Evolutionary conservation across 2,888 invertebrate species (phyloP), one percentile per base, ranked within the genome.

Genomic region (Eilema depressum): DNA sequence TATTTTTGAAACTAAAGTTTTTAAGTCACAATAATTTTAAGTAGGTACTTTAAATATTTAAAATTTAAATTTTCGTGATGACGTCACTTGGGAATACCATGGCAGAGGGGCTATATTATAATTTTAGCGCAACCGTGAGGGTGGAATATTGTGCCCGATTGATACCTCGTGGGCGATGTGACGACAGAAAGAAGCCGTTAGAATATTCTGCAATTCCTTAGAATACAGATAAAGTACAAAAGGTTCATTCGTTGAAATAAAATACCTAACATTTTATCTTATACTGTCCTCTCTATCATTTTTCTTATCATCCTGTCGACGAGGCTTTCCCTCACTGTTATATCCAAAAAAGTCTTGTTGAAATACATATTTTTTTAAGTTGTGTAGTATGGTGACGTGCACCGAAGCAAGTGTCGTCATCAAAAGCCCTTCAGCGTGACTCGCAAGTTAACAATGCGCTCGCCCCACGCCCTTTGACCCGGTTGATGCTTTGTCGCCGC

Each of bases 391-490:
- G 68, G 83, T 82, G 79, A 80, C 82, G 78, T 80, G 82, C 79
- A 81, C 84, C 77, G 80, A 78, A 83, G 84, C 88, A 87, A 89
- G 89, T 90, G 90, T 89, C 88, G 88, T 92, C 93, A 92, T 92
- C 90, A 92, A 92, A 92, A 91, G 91, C 92, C 89, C 93, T 93
- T 88, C 88, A 92, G 89, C 89, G 87, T 88, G 91, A 91, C 90
- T 91, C 92, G 91, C 88, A 89, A 90, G 93, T 91, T 94, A 94
- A 94, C 94, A 95, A 94, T 94, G 93, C 90, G 87, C 87, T 87
- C 85, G 81, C 85, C 83, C 89, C 83, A 59, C 88, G 89, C 92
- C 90, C 94, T 94, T 90, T 94, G 94, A 93, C 93, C 94, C 87
- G 93, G 88, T 88, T 87, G 87, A 87, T 88, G 90, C 93, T 93